Evolutionary conservation across 2,113 vertebrate genomes (phyloP), one percentile per base, ranked within the genome.

Genomic region (Paralichthys olivaceus): DNA sequence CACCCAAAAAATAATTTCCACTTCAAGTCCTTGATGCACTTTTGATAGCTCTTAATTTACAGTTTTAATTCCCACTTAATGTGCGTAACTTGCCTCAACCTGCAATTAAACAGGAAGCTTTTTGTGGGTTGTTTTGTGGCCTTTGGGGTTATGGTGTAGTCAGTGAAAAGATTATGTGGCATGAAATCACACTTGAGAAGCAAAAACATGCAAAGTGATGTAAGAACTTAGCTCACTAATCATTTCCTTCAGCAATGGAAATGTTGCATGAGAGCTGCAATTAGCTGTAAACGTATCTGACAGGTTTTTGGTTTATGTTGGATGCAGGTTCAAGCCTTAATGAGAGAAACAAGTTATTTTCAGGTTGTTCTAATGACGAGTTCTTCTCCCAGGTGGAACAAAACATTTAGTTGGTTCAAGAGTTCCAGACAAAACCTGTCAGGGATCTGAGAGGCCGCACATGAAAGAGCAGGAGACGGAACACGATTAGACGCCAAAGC

Each of bases 341-440:
- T 76, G 23, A 83, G 59, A 64, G 9, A 4, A 83, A 54, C 28
- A 29, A n/a, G 45, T 43, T 75, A 45, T 32, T 74, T 80, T 83
- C 34, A 49, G 23, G 8, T 70, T 3, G 47, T 63, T 34, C 26
- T 78, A 56, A 83, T 72, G 15, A 73, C 40, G 59, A 68, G 45
- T 20, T 72, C 7, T 58, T 23, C 20, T 34, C 17, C 22, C 2
- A 66, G 19, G 28, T 14, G 4, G 17, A 14, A 59, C 17, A 25
- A 28, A 29, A 40, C 26, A 28, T 28, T 29, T 19, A 15, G 7
- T 4, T 2, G 17, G 20, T 51, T n/a, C 20, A 51, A 55, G 12
- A 13, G 53, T 11, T 12, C 19, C 53, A 25, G 53, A 9, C 13
- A 5, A 23, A 55, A 25, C 11, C 12, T 25, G 6, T 23, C 22